Evolutionary conservation across 2,113 vertebrate species (phyloP), one percentile per base, ranked within the genome.

Genomic region (Pipra filicauda): DNA sequence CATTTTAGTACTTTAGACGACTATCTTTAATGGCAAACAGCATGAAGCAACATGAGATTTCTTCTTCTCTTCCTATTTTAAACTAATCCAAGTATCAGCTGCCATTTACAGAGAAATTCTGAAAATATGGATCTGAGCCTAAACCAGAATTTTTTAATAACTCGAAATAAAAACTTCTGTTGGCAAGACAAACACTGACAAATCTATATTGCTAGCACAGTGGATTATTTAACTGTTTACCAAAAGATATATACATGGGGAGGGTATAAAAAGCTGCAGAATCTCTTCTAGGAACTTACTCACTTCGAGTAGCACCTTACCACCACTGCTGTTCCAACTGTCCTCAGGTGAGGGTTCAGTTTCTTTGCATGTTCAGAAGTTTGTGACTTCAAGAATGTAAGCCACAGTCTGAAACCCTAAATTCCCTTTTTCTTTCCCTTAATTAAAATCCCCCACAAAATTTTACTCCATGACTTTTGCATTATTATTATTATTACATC

Each of bases 251-350:
- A 54, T 15, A 19, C 15, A 37, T 5, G 16, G 44, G 18, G 20
- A 90, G 10, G 14, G 7, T 44, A 39, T 15, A 33, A 58, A 69
- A 86, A 65, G 20, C 12, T 69, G 33, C 55, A 89, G 41, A 75
- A 59, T 24, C 21, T 69, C 48, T 52, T 72, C 21, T 37, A 78
- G n/a, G 52, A 43, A 33, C 15, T 39, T 43, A 3, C 2, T 41
- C 28, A 23, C 9, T 27, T 35, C 5, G 21, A 64, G 20, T 1
- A 58, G 33, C 57, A 23, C 14, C 35, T 78, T 39, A 59, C 8
- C 44, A 66, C 11, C 37, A 5, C 0, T 35, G 21, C 31, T 59
- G 43, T 31, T 72, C 46, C 6, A 0, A 2, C 5, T 64, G 37
- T 61, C 58, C 71, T 54, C 5, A 11, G 28, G 30, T 69, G 4